Base-by-base conservation (phyloP, 2,113 vertebrate species). In the Plotosus lineatus region DNA sequence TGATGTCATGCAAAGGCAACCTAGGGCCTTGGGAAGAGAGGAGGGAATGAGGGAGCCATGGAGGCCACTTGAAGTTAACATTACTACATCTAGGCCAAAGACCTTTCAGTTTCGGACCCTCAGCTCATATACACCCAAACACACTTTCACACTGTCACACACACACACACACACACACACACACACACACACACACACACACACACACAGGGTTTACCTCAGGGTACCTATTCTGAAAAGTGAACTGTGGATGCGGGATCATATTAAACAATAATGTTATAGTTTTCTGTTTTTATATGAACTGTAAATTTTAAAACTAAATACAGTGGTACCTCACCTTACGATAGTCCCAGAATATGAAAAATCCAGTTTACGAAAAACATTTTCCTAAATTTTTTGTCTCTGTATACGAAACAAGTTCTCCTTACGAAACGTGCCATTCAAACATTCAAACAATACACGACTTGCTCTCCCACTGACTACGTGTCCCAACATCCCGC, bases 1-100 rank as follows among this genome's bases (percentile, higher is more conserved):
- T 99, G 98, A 99, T 95, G 98, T 99, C 95, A 99, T 98, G 94
- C 95, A 94, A 94, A 95, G 95, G 95, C 95, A 96, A 97, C 95
- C 96, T 95, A 95, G 93, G 94, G 93, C 94, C 94, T 93, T 88
- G 90, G 94, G 91, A 93, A 93, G 92, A 90, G 89, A 90, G 90
- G 63, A 73, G 77, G 56, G 33, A 81, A 81, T 75, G 55, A 68
- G 89, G 87, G 84, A 93, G 91, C 92, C 91, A 78, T 93, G 91
- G 94, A 94, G 93, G 92, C 92, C 92, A 92, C 90, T 91, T 92
- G 92, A 93, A 94, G 94, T 94, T 94, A 92, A 95, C 92, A 94
- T 94, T 87, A 83, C 92, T 90, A 91, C 92, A 92, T 93, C 93
- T 93, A 92, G 91, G 90, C 89, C 90, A 91, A 91, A 90, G 90